Percentiles rank a stretch among this genome's conserved stretches.
phyloP scores from a whole-genome alignment of 2,113 vertebrate species.

The Lucifuga dentata region DNA sequence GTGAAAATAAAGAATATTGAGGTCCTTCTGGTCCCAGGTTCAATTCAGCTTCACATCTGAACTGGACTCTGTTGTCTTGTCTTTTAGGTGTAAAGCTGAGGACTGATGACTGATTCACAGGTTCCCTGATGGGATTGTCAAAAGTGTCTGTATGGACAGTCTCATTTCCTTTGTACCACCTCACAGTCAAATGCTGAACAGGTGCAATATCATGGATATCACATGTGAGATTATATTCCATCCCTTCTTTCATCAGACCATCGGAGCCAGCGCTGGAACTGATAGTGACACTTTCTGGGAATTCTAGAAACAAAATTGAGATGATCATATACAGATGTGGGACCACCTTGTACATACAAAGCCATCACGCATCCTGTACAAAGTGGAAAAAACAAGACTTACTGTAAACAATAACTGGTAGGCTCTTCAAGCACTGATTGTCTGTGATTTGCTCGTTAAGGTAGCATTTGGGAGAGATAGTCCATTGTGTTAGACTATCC shows the following conservation, averaged over 20 bases:
- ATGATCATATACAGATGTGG: background rate
- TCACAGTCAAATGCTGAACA: conserved; percentile 37
- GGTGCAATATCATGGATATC: conserved; percentile 51
- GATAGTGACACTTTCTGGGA: conserved; percentile 68
- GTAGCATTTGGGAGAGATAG: fast-evolving
- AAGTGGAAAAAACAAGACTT: conserved; percentile 46
- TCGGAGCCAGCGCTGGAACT: background rate
- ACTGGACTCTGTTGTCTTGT: conserved; percentile 24
- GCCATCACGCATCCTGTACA: background rate
- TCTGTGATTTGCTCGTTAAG: fast-evolving
- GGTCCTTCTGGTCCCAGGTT: conserved; percentile 60
- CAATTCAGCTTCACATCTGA: conserved; percentile 75
- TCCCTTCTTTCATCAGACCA: background rate
- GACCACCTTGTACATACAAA: no score
- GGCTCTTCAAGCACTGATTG: fast-evolving
- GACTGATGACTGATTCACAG: conserved; percentile 6
- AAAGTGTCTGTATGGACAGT: fast-evolving
- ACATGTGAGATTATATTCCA: conserved; percentile 56
- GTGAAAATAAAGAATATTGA: background rate
- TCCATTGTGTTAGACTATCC: conserved; percentile 32
- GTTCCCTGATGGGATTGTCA: fast-evolving
- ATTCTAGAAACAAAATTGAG: conserved; percentile 47
- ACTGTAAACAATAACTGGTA: conserved; percentile 70
- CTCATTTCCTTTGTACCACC: conserved; percentile 41
- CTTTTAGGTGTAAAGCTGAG: background rate